Evolutionary conservation across 2,113 vertebrate genomes (phyloP), one percentile per base, ranked within the genome.

Genomic region (Callionymus lyra): DNA sequence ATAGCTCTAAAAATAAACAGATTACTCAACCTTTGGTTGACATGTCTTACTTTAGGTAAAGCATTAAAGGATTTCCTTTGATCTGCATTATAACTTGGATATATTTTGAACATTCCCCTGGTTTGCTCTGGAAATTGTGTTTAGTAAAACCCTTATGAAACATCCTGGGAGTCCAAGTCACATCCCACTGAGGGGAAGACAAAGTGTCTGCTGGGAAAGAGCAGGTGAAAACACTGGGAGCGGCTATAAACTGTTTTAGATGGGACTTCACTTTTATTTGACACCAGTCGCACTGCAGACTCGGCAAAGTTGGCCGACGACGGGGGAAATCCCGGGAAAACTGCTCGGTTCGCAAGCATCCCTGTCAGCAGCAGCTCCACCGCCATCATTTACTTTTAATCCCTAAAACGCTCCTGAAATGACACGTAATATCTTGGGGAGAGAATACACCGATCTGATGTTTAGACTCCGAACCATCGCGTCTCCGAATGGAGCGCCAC

Each of bases 281-380:
- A 65, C 60, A 67, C 41, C 38, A 40, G 31, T 35, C 45, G 12
- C 65, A 56, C 53, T 19, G 37, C 21, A 6, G 33, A 38, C 44
- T 63, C 43, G 38, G 58, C 56, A 56, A 16, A 56, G 56, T 77
- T 72, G 65, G 58, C 60, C 19, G 32, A 44, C 41, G 38, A 61
- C 51, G 8, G 53, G 57, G 33, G 60, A 72, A 72, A 61, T 68
- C 53, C 59, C n/a, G n/a, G 55, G 55, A 51, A 63, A 79, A 73
- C 55, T 36, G 63, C 63, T 72, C 41, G 45, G 51, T 50, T 51
- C 12, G 15, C 47, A 65, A 68, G 70, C 56, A 66, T 50, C 66
- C 53, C 47, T 37, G 36, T 58, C 38, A 71, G 55, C 62, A 63
- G 43, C 46, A 35, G 46, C 70, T 65, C 65, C 61, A 68, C 38